Percentiles rank a stretch among this genome's conserved stretches.
Evolutionary conservation across 2,113 vertebrate species (phyloP).

Genomic region (Istiophorus platypterus): DNA sequence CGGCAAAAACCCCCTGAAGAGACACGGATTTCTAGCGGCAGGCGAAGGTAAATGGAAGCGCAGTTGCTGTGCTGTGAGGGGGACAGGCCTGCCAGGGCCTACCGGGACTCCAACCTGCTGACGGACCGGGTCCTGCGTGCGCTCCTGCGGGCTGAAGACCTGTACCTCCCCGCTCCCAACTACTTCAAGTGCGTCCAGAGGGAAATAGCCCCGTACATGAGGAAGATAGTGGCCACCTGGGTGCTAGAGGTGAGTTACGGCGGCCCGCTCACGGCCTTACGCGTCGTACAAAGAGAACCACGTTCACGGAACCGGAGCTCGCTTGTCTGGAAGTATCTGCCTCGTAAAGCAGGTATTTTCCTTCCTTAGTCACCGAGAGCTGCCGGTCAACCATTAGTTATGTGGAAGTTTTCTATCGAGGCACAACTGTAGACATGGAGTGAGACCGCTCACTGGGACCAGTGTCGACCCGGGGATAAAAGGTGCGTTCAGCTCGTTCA

Average conservation of each 20-base stretch:
- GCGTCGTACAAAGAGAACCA: neutral
- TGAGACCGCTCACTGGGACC: neutral
- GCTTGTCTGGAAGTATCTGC: no score
- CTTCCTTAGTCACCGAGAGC: neutral
- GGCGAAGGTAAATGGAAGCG: constrained; percentile 87
- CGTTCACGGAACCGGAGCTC: neutral
- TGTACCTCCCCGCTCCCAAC: constrained; percentile 90
- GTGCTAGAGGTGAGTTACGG: constrained; percentile 90
- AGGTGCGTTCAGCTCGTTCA: neutral
- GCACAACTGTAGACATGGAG: neutral
- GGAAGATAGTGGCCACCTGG: constrained; percentile 96
- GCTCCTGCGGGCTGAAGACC: constrained; percentile 93
- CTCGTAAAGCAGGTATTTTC: no score
- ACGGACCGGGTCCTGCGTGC: constrained; percentile 93
- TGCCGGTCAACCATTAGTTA: no score
- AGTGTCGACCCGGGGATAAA: no score
- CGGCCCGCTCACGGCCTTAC: neutral
- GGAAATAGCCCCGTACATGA: constrained; percentile 94
- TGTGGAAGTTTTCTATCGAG: neutral
- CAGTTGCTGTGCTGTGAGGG: constrained; percentile 94
- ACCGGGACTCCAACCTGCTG: constrained; percentile 93
- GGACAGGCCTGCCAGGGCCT: constrained; percentile 88
- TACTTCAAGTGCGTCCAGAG: constrained; percentile 97
- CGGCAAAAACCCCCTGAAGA: neutral
- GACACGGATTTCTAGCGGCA: neutral